Conservation (phyloP, 2,113 vertebrate species). For the Ranitomeya variabilis region DNA sequence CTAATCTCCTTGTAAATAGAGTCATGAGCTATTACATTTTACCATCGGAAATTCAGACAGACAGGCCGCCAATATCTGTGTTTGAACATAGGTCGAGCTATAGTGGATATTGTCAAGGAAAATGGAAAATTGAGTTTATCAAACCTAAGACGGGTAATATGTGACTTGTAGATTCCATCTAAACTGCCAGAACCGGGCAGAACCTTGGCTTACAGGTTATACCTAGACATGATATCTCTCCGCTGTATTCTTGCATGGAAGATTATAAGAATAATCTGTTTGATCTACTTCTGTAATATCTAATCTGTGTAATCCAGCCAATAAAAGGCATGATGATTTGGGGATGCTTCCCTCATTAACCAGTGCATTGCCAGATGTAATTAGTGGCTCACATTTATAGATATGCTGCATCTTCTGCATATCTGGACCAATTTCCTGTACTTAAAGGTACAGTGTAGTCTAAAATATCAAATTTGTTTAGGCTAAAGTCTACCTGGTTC, state of each 20-base stretch:
- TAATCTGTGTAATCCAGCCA: conserved; percentile 13
- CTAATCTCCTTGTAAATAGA: conserved; percentile 32
- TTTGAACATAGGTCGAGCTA: not conserved
- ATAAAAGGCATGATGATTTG: not conserved
- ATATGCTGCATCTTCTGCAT: not conserved
- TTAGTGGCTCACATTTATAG: not conserved
- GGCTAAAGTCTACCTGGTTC: too few species aligned
- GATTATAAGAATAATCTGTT: conserved; percentile 30
- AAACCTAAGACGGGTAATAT: not conserved
- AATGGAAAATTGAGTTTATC: conserved; percentile 19
- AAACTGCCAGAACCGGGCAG: not conserved
- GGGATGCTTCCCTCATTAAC: not conserved
- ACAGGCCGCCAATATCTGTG: conserved; percentile 1
- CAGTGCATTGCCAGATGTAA: not conserved
- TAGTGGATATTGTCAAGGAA: conserved; percentile 37
- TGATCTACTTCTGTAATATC: not conserved
- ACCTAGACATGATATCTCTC: not conserved
- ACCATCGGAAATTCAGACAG: not conserved
- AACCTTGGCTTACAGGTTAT: not conserved
- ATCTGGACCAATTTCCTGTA: not conserved
- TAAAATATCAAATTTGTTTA: too few species aligned
- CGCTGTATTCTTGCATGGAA: conserved; percentile 6
- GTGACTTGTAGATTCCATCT: conserved; percentile 1
- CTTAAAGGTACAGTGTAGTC: not conserved
- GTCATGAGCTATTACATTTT: conserved; percentile 26